Base-by-base conservation (phyloP, 2,888 invertebrate species). In the Chesias legatella region DNA sequence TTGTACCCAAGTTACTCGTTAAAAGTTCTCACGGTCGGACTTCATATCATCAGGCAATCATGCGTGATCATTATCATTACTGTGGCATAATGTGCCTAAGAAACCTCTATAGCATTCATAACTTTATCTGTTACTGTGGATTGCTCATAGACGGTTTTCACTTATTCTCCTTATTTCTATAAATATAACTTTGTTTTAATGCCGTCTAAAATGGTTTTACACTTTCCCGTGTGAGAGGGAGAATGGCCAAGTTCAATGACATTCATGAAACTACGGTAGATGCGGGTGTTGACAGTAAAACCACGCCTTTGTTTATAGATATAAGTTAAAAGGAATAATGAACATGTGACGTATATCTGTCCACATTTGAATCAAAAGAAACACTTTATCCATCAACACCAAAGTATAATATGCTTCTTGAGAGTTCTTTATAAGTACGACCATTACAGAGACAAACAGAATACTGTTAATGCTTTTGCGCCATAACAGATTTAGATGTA, bases 41-140 rank as follows among this genome's bases (percentile, higher is more conserved):
- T 40, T 33, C 37, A 43, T 40, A 41, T 35, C 43, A 33, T 10
- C 23, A 13, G 35, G 39, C 40, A 37, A 48, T 53, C 43, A 46
- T 33, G 43, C 43, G 43, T 45, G 45, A 52, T 51, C 26, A 33
- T 37, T 43, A 52, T 52, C 47, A 50, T 48, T 43, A 48, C 33
- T 37, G n/a, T 33, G 28, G 9, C 24, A 39, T 43, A 34, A 33
- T 37, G 34, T 40, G 35, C 22, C 27, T 28, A 25, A 30, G 39
- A 50, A 40, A 33, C 41, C 33, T 42, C 13, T 31, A 29, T 34
- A 6, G 7, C 8, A 24, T 9, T 23, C 31, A 22, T 35, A 22
- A 22, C 7, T 5, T 51, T 43, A 40, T 34, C 31, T 44, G 6
- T 28, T 34, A 30, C 26, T 36, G 23, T 35, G 10, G 32, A 13